phyloP scores from a whole-genome alignment of 2,797 vertebrate genomes.

The Lithobates pipiens region DNA sequence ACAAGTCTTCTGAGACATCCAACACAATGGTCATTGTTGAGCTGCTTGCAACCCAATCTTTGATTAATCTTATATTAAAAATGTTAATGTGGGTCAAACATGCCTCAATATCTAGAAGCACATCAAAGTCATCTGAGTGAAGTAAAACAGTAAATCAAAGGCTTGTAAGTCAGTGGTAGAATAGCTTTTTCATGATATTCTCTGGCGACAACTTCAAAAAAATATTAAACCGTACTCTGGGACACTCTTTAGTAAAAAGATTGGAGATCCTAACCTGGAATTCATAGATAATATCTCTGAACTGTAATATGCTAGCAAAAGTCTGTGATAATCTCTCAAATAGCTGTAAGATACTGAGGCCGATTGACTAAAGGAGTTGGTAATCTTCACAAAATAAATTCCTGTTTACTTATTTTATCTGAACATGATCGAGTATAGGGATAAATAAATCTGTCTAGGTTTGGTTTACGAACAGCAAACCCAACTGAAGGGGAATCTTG shows the following conservation, averaged over 20 bases:
- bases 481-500: background rate
- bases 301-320: no score
- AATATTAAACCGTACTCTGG: background rate
- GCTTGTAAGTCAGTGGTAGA: background rate
- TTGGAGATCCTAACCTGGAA: background rate
- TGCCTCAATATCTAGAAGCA: background rate
- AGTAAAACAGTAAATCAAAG: background rate
- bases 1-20: conserved; percentile 20
- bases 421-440: no score
- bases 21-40: conserved; percentile 36
- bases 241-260: background rate
- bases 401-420: no score
- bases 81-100: conserved; percentile 36
- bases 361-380: no score
- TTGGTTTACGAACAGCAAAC: no score
- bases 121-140: background rate
- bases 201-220: no score
- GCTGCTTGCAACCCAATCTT: background rate
- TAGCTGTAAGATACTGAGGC: no score
- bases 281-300: no score
- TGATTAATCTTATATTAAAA: conserved; percentile 9
- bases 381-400: no score
- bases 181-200: no score
- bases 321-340: no score
- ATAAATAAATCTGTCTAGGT: no score